These are phyloP conservation scores for Margaritifera margaritifera DNA, from an alignment of 2,888 invertebrate genomes.

Conservation along the genomic window DNA sequence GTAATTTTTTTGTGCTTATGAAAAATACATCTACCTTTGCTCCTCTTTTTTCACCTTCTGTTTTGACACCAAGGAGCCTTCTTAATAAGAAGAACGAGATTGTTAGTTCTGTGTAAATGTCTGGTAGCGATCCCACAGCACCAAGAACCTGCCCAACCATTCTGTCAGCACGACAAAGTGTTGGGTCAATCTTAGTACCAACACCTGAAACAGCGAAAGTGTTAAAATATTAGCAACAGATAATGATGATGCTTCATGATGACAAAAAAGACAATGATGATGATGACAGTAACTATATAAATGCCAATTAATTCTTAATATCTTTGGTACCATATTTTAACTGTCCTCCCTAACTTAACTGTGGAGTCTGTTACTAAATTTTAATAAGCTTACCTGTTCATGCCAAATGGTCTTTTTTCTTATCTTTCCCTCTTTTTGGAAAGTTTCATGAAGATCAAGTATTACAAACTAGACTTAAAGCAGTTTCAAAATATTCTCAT, in stretches of 20 bases:
- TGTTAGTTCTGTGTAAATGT: constrained; percentile 98
- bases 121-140: constrained; percentile 95
- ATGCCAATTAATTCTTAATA: not conserved
- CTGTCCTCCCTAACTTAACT: too few relatives aligned
- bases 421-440: not conserved
- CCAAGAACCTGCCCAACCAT: constrained; percentile 98
- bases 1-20: too few relatives aligned
- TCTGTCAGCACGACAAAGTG: constrained; percentile 97
- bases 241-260: too few relatives aligned
- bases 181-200: constrained; percentile 99
- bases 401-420: too few relatives aligned
- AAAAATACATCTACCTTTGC: constrained; percentile 82
- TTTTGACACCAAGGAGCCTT: constrained; percentile 95
- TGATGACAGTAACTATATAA: not conserved
- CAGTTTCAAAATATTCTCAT: too few relatives aligned
- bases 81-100: constrained; percentile 97
- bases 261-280: not conserved
- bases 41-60: constrained; percentile 98
- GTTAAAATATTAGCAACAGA: not conserved
- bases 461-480: not conserved
- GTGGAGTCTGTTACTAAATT: too few relatives aligned
- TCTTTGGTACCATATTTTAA: too few relatives aligned
- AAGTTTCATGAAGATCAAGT: not conserved
- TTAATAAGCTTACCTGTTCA: too few relatives aligned
- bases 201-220: constrained; percentile 78